Evolutionary conservation across 2,113 vertebrate genomes (phyloP), one percentile per base, ranked within the genome.

Genomic region (Pygoscelis adeliae): DNA sequence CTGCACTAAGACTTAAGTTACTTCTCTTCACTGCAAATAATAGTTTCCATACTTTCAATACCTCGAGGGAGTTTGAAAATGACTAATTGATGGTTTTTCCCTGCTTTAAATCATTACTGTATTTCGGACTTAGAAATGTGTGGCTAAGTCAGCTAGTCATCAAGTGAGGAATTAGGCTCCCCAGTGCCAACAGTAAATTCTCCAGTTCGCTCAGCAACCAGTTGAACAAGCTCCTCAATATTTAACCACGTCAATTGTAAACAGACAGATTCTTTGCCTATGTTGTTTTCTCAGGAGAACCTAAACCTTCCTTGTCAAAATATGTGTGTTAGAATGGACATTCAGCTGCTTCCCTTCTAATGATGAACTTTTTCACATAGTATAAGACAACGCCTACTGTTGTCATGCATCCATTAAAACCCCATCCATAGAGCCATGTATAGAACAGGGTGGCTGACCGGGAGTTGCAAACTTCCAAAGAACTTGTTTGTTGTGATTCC

Each of bases 31-130:
- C 42, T 96, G 90, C 83, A 94, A 96, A 92, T 95, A 88, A 97
- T 86, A 92, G 69, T 90, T 95, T 90, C 92, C 72, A 70, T 96
- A 77, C 90, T 98, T 96, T 86, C 62, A 88, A 87, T 93, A 89
- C 72, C 89, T 97, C 78, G 1, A 61, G 94, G 73, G 89, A 97
- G 42, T 86, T 93, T 92, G 91, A 80, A 90, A 93, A 95, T 91
- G 70, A 95, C 93, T 93, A 97, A 97, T 92, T 95, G 93, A 97
- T 97, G 93, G 12, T 69, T 95, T 97, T 97, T 71, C 95, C 91
- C 95, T 94, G 88, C 94, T 96, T 83, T 94, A 96, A 97, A 96
- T 97, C 91, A 96, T 97, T 91, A 87, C 82, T 91, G 59, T 40
- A 47, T 80, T 91, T 90, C 2, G 59, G 77, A 96, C 94, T 97